phyloP scores from a whole-genome alignment of 2,797 vertebrate species.

The Lagodon rhomboides region DNA sequence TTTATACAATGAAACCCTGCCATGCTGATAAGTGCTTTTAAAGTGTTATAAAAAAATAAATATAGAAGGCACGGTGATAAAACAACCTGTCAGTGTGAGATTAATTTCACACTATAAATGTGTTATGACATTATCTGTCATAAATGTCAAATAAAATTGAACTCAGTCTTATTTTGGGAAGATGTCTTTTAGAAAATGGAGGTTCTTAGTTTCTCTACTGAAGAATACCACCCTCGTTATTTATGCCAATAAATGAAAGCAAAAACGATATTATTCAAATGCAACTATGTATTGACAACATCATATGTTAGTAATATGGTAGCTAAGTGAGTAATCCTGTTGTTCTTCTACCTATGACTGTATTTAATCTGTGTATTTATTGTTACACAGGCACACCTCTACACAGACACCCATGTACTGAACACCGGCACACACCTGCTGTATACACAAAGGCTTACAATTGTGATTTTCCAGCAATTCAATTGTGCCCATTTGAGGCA shows the following conservation, averaged over 20 bases:
- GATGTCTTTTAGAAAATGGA: background rate
- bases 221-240: background rate
- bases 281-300: background rate
- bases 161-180: conserved; percentile 1
- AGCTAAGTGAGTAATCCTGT: background rate
- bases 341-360: background rate
- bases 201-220: conserved; percentile 8
- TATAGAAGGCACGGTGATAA: background rate
- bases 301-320: background rate
- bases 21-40: background rate
- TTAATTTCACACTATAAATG: conserved; percentile 15
- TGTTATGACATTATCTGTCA: conserved; percentile 23
- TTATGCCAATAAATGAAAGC: background rate
- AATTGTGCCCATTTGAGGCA: conserved; percentile 79
- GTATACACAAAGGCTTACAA: background rate
- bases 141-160: conserved; percentile 28
- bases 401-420: conserved; percentile 7
- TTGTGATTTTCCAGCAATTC: conserved; percentile 27
- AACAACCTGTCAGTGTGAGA: conserved; percentile 11
- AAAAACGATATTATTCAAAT: conserved; percentile 10
- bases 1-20: background rate
- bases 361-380: background rate
- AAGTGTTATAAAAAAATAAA: conserved; percentile 10
- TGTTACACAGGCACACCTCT: conserved; percentile 1
- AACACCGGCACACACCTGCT: conserved; percentile 19